Base-by-base conservation (phyloP, 2,888 invertebrate genomes). In the Drepana falcataria region DNA sequence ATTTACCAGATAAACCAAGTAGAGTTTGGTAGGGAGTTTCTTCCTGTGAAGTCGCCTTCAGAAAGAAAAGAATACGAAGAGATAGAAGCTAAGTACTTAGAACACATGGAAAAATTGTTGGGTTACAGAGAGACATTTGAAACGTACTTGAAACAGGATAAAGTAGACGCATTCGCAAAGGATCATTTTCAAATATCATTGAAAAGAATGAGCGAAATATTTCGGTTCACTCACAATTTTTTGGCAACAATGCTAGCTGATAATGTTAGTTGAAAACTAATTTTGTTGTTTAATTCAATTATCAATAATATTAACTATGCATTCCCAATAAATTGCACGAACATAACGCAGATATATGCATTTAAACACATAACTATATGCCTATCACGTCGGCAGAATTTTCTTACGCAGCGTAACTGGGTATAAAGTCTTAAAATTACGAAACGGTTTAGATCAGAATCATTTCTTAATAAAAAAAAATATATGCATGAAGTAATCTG, bases 161-260 rank as follows among this genome's bases (percentile, higher is more conserved):
- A 72, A 62, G 55, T 85, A 1, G 63, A 76, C 0, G 56, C 59
- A 2, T 85, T 85, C 55, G 68, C 63, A 0, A 71, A 68, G 47
- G 60, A 75, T 3, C 71, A 79, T 57, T 78, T 81, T 47, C 51
- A 68, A n/a, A 59, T 64, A 44, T 62, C 81, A 0, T 41, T 83
- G 1, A 58, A 65, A 48, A 73, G 68, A 52, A 78, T 71, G 34
- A 67, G 72, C 51, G 71, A 76, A 21, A 48, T 79, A 2, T 83
- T 83, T 56, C 63, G 63, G 21, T 81, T 76, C 35, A 65, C 79
- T 0, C 74, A 83, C 55, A 53, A 55, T 48, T 85, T 70, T 53
- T 65, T 87, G 4, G 64, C 79, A 2, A 54, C 68, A 58, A 65
- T 78, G 63, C 61, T 87, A 48, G 65, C 59, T 40, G 69, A 74